Percentiles rank a stretch among this genome's conserved stretches.
These are phyloP conservation scores for Drepanosiphum platanoidis DNA, from an alignment of 2,888 invertebrate species.

Conservation along the genomic window DNA sequence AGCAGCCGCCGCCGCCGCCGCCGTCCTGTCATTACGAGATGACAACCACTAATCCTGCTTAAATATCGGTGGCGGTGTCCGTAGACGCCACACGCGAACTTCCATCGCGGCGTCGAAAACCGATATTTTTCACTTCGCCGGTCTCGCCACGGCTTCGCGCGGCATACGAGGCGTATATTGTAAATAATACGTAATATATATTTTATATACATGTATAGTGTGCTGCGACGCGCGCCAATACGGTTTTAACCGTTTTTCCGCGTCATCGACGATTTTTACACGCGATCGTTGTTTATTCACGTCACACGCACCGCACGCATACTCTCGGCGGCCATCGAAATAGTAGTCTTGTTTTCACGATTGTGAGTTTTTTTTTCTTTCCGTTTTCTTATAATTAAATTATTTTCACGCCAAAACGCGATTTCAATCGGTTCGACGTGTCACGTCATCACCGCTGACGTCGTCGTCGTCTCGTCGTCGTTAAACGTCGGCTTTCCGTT, in stretches of 20 bases:
- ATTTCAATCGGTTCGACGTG: neutral
- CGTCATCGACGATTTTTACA: neutral
- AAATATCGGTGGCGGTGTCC: neutral
- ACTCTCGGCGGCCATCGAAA: neutral
- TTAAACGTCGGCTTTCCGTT: too few species aligned
- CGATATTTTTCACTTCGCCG: neutral
- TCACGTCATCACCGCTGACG: neutral
- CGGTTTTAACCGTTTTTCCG: neutral
- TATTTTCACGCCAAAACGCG: neutral
- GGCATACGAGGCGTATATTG: too few species aligned
- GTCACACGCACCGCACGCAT: neutral
- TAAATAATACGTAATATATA: too few species aligned
- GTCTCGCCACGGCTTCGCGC: neutral
- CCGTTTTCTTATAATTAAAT: neutral
- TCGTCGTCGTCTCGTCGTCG: neutral
- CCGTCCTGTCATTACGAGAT: neutral
- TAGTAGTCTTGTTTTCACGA: neutral
- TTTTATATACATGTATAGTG: too few species aligned
- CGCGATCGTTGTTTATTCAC: neutral
- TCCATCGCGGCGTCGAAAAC: neutral
- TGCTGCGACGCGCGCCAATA: too few species aligned
- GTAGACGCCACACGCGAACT: neutral
- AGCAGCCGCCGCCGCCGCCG: neutral
- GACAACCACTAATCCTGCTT: constrained; percentile 2
- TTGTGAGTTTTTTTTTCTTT: neutral